Conservation (phyloP, 2,797 vertebrate species). For the Discoglossus pictus region DNA sequence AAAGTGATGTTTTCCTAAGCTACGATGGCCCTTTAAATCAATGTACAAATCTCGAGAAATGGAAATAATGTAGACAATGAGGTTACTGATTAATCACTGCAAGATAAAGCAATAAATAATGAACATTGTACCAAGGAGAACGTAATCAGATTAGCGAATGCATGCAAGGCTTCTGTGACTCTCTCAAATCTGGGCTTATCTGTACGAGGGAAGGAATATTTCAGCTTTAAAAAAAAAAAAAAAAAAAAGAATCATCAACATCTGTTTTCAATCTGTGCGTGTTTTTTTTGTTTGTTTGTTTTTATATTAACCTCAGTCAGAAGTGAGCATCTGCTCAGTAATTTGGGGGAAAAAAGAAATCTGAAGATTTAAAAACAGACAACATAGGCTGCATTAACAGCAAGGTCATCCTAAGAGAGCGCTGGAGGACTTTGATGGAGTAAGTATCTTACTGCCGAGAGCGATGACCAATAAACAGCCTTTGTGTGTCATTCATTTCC, state of each 20-base stretch:
- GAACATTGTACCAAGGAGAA: constrained; percentile 54
- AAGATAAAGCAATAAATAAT: constrained; percentile 54
- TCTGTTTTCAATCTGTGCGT: constrained; percentile 54
- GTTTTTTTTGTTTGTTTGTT: constrained; percentile 51
- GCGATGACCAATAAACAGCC: constrained; percentile 12
- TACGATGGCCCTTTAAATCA: too few relatives aligned
- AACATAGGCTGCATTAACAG: constrained; percentile 43
- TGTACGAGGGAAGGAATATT: constrained; percentile 46
- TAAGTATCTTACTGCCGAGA: neutral
- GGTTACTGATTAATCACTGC: constrained; percentile 49
- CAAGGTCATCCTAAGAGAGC: constrained; percentile 3
- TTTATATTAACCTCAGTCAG: constrained; percentile 53
- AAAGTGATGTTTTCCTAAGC: too few relatives aligned
- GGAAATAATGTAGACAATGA: constrained; percentile 35
- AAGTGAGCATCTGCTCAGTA: constrained; percentile 47
- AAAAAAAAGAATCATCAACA: too few relatives aligned
- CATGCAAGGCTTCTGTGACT: constrained; percentile 52
- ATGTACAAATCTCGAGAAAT: too few relatives aligned
- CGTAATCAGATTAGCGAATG: constrained; percentile 62
- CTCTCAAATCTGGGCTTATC: constrained; percentile 59
- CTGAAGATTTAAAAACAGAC: constrained; percentile 40
- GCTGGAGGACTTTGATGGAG: neutral
- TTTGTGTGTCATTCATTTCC: too few relatives aligned
- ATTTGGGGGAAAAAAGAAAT: constrained; percentile 42
- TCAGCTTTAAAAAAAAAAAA: constrained; percentile 54